Conservation (phyloP, 2,888 invertebrate genomes). For the Calameuta filiformis region DNA sequence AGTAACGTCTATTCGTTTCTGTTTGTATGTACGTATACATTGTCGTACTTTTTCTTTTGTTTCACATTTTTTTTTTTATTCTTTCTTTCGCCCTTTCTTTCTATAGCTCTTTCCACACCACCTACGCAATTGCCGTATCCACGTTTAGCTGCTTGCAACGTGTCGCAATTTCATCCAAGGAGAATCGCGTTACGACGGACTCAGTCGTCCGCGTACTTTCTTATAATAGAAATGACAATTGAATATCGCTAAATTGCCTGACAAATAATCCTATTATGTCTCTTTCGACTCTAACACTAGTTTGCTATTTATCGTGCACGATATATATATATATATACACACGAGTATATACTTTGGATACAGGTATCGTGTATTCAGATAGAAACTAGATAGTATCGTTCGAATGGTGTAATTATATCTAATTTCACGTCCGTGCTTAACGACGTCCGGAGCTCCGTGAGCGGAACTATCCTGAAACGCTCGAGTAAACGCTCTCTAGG, state of each 20-base stretch:
- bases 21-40: not conserved
- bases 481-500: conserved; percentile 11
- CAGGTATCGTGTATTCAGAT: not conserved
- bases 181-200: not conserved
- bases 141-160: not conserved
- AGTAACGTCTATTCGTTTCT: not conserved
- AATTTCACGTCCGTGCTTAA: conserved; percentile 3
- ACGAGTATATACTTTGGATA: not conserved
- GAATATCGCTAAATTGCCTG: not conserved
- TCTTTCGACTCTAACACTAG: not conserved
- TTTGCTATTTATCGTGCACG: not conserved
- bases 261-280: not conserved
- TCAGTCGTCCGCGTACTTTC: not conserved
- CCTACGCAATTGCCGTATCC: not conserved
- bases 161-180: not conserved
- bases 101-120: not conserved
- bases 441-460: not conserved
- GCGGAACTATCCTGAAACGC: conserved; percentile 1
- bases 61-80: not conserved
- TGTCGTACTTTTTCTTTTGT: not conserved
- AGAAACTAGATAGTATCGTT: conserved; percentile 2
- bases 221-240: not conserved
- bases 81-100: not conserved
- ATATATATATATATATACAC: no score
- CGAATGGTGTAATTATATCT: not conserved